Conservation (phyloP, 2,888 invertebrate species). For the Molanna angustata region DNA sequence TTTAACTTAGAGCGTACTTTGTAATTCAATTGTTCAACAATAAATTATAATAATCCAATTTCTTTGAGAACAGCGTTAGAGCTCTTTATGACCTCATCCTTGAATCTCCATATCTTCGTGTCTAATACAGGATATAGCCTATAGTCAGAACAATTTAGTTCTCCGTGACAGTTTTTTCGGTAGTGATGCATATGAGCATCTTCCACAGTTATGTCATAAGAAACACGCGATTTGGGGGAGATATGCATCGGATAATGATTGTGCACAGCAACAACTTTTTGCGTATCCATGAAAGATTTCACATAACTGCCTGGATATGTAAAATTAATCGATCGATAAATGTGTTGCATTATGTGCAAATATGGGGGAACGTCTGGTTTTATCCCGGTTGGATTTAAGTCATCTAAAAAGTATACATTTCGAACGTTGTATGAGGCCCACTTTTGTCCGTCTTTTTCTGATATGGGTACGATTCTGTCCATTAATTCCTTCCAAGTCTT, state of each 20-base stretch:
- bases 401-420: constrained; percentile 90
- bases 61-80: neutral
- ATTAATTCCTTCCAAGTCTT: constrained; percentile 75
- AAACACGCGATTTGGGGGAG: neutral
- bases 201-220: constrained; percentile 72
- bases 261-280: constrained; percentile 82
- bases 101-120: constrained; percentile 74
- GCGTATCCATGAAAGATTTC: constrained; percentile 91
- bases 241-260: constrained; percentile 81
- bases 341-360: constrained; percentile 92
- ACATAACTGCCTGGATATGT: constrained; percentile 91
- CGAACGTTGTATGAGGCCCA: constrained; percentile 85
- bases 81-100: constrained; percentile 57
- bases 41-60: constrained; percentile 5
- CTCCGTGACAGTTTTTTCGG: constrained; percentile 86
- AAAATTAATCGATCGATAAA: constrained; percentile 84
- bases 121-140: constrained; percentile 71
- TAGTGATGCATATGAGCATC: constrained; percentile 92
- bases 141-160: constrained; percentile 73
- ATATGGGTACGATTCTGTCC: constrained; percentile 64
- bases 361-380: constrained; percentile 78
- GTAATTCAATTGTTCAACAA: no score
- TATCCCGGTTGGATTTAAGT: constrained; percentile 73
- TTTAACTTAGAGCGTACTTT: no score
- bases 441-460: constrained; percentile 55